These are phyloP conservation scores for Pollicipes pollicipes DNA, from an alignment of 1,140 invertebrate genomes.

Conservation along the genomic window DNA sequence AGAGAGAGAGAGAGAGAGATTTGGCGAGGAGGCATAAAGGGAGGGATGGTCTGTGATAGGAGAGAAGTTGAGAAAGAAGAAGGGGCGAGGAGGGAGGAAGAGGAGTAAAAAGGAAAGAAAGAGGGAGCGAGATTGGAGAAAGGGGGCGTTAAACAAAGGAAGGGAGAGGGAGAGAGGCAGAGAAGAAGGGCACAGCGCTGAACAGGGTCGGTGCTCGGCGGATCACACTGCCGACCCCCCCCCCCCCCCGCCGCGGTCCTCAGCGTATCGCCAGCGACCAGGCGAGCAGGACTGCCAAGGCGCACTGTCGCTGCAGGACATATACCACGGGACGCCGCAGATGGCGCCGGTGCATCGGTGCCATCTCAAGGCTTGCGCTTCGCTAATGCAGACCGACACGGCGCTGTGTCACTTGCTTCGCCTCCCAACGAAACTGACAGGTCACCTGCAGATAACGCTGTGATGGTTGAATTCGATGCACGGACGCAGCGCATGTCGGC, in stretches of 20 bases:
- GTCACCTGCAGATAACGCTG: too few relatives aligned
- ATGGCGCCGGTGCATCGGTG: too few relatives aligned
- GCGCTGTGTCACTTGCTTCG: too few relatives aligned
- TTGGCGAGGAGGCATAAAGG: conserved; percentile 3
- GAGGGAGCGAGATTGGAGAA: background rate
- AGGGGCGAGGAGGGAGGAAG: background rate
- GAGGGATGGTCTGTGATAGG: background rate
- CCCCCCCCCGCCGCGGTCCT: background rate
- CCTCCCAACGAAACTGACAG: too few relatives aligned
- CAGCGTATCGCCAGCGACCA: conserved; percentile 4
- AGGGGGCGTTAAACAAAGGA: background rate
- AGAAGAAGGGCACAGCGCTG: too few relatives aligned
- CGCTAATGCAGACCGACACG: too few relatives aligned
- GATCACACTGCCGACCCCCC: background rate
- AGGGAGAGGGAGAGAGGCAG: background rate
- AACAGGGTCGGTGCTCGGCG: background rate
- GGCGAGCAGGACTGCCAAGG: too few relatives aligned
- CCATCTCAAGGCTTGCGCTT: too few relatives aligned
- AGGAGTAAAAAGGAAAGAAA: background rate
- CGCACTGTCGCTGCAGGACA: too few relatives aligned
- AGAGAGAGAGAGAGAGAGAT: background rate
- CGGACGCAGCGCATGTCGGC: too few relatives aligned
- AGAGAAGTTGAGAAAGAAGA: background rate
- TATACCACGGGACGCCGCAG: too few relatives aligned
- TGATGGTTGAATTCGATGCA: too few relatives aligned